These are phyloP conservation scores for Melikaiella ostensackeni DNA, from an alignment of 2,888 invertebrate species.

Conservation along the genomic window DNA sequence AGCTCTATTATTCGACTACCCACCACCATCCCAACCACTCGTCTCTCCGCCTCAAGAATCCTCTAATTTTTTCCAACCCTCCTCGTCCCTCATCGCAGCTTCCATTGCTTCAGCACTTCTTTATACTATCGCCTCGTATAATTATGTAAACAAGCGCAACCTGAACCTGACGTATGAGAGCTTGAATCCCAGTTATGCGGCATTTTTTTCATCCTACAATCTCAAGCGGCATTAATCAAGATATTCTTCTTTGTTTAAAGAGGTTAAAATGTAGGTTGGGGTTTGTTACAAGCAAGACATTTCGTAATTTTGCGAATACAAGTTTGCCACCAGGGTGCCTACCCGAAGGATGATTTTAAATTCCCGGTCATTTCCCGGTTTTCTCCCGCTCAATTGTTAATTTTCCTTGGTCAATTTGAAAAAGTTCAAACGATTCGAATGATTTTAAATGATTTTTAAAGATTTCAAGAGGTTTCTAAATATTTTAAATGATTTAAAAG, in stretches of 20 bases:
- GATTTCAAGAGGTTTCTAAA: no score
- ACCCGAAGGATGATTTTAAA: no score
- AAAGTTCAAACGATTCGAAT: no score
- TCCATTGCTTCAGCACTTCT: conserved; percentile 31
- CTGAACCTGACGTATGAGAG: conserved; percentile 1
- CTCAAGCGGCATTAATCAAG: not conserved
- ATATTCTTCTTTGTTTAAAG: not conserved
- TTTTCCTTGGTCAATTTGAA: no score
- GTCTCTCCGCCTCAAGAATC: conserved; percentile 65
- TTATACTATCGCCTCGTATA: conserved; percentile 39
- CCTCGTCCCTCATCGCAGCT: conserved; percentile 24
- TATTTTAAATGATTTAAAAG: no score
- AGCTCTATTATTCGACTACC: conserved; percentile 73
- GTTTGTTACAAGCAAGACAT: no score
- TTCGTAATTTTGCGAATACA: no score
- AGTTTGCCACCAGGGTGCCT: no score
- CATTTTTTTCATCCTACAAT: conserved; percentile 11
- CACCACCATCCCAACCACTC: conserved; percentile 59
- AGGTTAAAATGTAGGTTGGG: no score
- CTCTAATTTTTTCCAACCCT: conserved; percentile 63
- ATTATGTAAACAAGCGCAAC: conserved; percentile 44
- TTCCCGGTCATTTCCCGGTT: no score
- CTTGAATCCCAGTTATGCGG: conserved; percentile 28
- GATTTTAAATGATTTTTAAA: no score
- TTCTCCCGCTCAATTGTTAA: no score